These are phyloP conservation scores for Drosophila arizonae DNA, from an alignment of 1,140 invertebrate genomes.

Conservation along the genomic window DNA sequence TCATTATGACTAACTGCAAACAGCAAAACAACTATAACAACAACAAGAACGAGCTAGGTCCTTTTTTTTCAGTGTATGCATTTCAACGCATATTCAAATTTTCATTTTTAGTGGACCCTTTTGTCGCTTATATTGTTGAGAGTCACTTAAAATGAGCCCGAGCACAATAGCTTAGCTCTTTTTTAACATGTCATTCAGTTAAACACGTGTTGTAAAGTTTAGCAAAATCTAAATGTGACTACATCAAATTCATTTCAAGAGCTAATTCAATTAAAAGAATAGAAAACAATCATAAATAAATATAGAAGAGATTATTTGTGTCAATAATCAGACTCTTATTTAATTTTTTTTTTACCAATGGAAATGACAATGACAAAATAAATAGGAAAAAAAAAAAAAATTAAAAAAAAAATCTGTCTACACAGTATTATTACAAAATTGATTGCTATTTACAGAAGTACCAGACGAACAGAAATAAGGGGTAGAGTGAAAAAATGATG, in stretches of 20 bases:
- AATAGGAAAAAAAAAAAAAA: too few species aligned
- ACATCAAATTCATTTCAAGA: not conserved
- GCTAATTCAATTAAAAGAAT: not conserved
- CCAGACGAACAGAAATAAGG: too few species aligned
- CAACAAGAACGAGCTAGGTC: constrained; percentile 7
- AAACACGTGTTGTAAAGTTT: not conserved
- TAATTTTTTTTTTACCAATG: too few species aligned
- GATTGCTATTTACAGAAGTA: too few species aligned
- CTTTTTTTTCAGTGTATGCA: constrained; percentile 11
- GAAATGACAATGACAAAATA: too few species aligned
- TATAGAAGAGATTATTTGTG: too few species aligned
- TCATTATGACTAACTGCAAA: constrained; percentile 42
- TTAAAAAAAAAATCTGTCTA: too few species aligned
- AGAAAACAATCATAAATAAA: not conserved
- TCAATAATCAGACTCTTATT: too few species aligned
- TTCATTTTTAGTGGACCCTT: constrained; percentile 24
- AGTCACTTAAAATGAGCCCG: constrained; percentile 19
- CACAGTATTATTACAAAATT: too few species aligned
- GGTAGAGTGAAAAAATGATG: too few species aligned
- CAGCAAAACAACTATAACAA: constrained; percentile 12
- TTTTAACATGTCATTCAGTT: not conserved
- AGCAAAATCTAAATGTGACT: too few species aligned
- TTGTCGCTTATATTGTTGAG: constrained; percentile 8
- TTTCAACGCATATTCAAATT: constrained; percentile 35
- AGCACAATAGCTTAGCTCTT: constrained; percentile 2